These are phyloP conservation scores for Maniola hyperantus DNA, from an alignment of 2,888 invertebrate genomes.

Conservation along the genomic window DNA sequence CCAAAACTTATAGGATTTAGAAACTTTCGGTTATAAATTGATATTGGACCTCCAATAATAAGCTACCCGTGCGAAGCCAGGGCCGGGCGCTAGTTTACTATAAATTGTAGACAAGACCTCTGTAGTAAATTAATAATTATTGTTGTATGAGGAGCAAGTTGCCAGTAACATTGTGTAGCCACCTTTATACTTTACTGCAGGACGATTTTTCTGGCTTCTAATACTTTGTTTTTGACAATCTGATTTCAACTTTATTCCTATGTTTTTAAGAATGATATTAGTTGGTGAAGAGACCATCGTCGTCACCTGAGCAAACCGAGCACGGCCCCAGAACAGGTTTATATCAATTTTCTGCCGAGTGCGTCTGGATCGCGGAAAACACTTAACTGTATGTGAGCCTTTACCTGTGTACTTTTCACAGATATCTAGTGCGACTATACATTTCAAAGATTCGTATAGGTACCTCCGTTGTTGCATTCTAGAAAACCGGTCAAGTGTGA, in stretches of 20 bases:
- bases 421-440: slow-evolving; percentile 36
- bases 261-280: slow-evolving; percentile 48
- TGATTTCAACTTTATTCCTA: slow-evolving; percentile 47
- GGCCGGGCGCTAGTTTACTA: too few species aligned
- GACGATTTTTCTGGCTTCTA: slow-evolving; percentile 68
- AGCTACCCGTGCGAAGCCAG: too few species aligned
- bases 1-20: too few species aligned
- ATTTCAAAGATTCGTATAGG: slow-evolving; percentile 8
- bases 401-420: slow-evolving; percentile 51
- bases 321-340: slow-evolving; percentile 73
- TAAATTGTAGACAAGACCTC: too few species aligned
- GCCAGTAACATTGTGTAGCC: slow-evolving; percentile 63
- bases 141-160: slow-evolving; percentile 34
- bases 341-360: slow-evolving; percentile 79
- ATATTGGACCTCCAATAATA: too few species aligned
- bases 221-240: slow-evolving; percentile 44
- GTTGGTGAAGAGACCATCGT: slow-evolving; percentile 51
- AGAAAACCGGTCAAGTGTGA: too few species aligned
- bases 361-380: slow-evolving; percentile 75
- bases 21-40: too few species aligned
- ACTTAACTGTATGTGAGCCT: slow-evolving; percentile 62
- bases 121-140: neutral
- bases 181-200: slow-evolving; percentile 59
- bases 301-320: slow-evolving; percentile 73
- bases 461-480: neutral